Conservation (phyloP, 2,113 vertebrate species). For the Psettodes erumei region DNA sequence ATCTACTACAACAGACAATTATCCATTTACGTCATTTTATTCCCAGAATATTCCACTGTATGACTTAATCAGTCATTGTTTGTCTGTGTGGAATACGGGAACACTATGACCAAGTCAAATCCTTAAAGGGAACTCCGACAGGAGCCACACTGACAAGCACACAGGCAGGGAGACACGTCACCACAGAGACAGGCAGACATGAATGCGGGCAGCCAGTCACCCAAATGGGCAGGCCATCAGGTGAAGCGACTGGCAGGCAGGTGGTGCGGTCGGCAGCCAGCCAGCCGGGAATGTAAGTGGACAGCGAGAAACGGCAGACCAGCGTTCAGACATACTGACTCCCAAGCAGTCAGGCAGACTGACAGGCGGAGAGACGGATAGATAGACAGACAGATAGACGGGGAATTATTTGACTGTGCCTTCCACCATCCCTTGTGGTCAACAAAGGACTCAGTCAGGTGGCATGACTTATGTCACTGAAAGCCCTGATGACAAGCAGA, state of each 20-base stretch:
- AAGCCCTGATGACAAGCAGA: conserved; percentile 27
- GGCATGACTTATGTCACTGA: conserved; percentile 50
- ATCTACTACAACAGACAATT: neutral
- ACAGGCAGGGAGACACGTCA: neutral
- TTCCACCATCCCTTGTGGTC: conserved; percentile 35
- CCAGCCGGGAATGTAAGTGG: conserved; percentile 60
- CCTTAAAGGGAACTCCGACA: conserved; percentile 27
- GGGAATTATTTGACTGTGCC: conserved; percentile 57
- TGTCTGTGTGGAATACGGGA: neutral
- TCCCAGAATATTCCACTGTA: neutral
- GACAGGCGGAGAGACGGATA: conserved; percentile 38
- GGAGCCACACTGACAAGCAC: conserved; percentile 24
- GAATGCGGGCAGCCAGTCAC: conserved; percentile 37
- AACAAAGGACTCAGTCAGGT: conserved; percentile 36
- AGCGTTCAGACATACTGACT: conserved; percentile 58
- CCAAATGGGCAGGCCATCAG: conserved; percentile 48
- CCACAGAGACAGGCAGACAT: conserved; percentile 39
- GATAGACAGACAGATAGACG: conserved; percentile 41
- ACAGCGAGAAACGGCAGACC: conserved; percentile 51
- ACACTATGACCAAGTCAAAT: neutral
- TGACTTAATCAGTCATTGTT: neutral
- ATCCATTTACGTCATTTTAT: neutral
- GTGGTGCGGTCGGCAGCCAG: conserved; percentile 42
- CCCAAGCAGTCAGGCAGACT: conserved; percentile 48
- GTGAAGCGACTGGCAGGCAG: conserved; percentile 49